Conservation (phyloP, 2,797 vertebrate genomes). For the Muscicapa striata region DNA sequence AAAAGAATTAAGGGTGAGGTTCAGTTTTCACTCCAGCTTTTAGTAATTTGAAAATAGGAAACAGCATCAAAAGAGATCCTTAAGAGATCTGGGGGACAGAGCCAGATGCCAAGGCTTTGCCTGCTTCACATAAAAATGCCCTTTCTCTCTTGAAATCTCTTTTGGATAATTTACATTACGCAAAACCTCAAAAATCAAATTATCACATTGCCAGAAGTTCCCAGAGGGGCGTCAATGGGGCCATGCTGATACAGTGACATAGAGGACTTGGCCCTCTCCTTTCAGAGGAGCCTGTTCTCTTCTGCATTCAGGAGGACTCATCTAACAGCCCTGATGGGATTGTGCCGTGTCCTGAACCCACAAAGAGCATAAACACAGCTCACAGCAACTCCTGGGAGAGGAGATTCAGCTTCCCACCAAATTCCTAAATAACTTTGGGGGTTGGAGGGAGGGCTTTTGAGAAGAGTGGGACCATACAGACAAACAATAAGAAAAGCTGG, state of each 20-base stretch:
- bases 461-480: background rate
- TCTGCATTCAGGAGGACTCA: background rate
- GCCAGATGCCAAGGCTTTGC: background rate
- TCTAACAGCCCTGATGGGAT: background rate
- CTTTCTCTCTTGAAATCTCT: background rate
- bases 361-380: background rate
- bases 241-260: background rate
- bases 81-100: background rate
- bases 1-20: conserved; percentile 6
- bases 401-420: background rate
- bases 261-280: background rate
- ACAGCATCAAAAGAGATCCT: background rate
- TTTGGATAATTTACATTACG: background rate
- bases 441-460: background rate
- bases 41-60: conserved; percentile 4
- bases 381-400: background rate
- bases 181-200: background rate
- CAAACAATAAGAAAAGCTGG: background rate
- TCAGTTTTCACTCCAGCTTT: conserved; percentile 7
- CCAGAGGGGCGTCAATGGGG: background rate
- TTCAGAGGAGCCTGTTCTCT: background rate
- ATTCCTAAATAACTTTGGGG: background rate
- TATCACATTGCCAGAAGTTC: background rate
- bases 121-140: background rate
- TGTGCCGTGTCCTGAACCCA: background rate